Percentiles rank a stretch among this genome's conserved stretches.
These are phyloP conservation scores for Pseudonaja textilis DNA, from an alignment of 2,113 vertebrate species.

Conservation along the genomic window DNA sequence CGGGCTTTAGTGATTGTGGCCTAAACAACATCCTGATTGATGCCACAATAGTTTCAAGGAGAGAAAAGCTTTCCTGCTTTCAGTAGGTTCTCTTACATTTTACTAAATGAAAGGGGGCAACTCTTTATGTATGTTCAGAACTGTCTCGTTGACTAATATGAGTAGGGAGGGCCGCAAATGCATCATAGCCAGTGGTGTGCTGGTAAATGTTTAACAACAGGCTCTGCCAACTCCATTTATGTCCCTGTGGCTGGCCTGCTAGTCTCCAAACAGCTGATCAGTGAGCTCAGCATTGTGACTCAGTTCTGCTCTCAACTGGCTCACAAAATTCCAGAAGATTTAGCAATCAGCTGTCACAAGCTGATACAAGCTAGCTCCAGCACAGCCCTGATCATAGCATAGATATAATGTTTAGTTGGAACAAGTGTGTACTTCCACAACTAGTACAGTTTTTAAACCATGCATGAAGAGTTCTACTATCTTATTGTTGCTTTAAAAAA, in stretches of 20 bases:
- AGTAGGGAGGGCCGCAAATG: background rate
- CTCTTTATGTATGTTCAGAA: background rate
- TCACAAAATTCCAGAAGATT: background rate
- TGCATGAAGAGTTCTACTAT: background rate
- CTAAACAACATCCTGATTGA: background rate
- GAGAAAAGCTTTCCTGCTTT: background rate
- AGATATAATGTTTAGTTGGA: background rate
- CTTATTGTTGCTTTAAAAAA: background rate
- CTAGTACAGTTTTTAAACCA: background rate
- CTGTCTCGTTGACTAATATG: background rate
- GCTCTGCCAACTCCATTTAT: background rate
- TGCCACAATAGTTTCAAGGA: background rate
- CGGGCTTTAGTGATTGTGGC: background rate
- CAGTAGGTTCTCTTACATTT: background rate
- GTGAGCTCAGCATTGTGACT: background rate
- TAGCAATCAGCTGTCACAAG: background rate
- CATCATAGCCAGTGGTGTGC: background rate
- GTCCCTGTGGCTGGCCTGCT: background rate
- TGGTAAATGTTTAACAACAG: background rate
- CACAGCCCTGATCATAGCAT: background rate
- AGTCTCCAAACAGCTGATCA: background rate
- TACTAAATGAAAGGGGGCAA: background rate
- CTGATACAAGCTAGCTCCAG: background rate
- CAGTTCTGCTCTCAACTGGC: background rate
- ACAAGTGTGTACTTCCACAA: background rate